phyloP scores from a whole-genome alignment of 2,888 invertebrate genomes.

The Agriotes lineatus region DNA sequence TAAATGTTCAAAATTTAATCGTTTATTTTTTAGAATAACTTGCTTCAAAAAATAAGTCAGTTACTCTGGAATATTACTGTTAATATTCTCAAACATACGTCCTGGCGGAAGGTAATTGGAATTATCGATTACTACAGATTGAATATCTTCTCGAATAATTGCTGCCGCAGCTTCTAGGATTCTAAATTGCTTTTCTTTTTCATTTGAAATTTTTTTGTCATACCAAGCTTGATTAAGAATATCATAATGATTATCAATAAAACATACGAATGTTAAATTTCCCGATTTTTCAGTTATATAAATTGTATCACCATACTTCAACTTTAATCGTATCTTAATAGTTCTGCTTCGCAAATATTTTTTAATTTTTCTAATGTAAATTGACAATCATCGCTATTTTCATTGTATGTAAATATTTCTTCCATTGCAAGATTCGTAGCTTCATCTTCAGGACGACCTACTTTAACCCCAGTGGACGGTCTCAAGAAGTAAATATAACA shows the following conservation, averaged over 20 bases:
- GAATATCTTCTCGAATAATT: neutral
- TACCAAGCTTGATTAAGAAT: slow-evolving; percentile 53
- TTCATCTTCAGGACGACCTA: slow-evolving; percentile 58
- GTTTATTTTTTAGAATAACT: slow-evolving; percentile 17
- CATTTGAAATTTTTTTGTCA: slow-evolving; percentile 53
- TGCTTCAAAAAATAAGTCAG: too few relatives aligned
- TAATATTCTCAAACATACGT: too few relatives aligned
- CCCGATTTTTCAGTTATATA: too few relatives aligned
- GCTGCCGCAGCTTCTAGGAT: slow-evolving; percentile 40
- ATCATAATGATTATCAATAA: too few relatives aligned
- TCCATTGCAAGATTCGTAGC: slow-evolving; percentile 56
- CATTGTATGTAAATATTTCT: slow-evolving; percentile 57
- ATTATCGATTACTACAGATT: neutral
- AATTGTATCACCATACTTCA: too few relatives aligned
- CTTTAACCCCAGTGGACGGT: slow-evolving; percentile 55
- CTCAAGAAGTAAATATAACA: slow-evolving; percentile 55
- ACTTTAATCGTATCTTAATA: slow-evolving; percentile 53
- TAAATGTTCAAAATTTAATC: slow-evolving; percentile 6
- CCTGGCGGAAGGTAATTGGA: too few relatives aligned
- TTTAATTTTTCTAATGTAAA: slow-evolving; percentile 13
- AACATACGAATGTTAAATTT: too few relatives aligned
- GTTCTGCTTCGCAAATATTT: slow-evolving; percentile 51
- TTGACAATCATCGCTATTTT: slow-evolving; percentile 56
- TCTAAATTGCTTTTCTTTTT: too few relatives aligned
- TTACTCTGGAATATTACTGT: too few relatives aligned